Percentiles rank a stretch among this genome's conserved stretches.
Evolutionary conservation across 2,888 invertebrate genomes (phyloP).

Genomic region (Chalcis sispes): DNA sequence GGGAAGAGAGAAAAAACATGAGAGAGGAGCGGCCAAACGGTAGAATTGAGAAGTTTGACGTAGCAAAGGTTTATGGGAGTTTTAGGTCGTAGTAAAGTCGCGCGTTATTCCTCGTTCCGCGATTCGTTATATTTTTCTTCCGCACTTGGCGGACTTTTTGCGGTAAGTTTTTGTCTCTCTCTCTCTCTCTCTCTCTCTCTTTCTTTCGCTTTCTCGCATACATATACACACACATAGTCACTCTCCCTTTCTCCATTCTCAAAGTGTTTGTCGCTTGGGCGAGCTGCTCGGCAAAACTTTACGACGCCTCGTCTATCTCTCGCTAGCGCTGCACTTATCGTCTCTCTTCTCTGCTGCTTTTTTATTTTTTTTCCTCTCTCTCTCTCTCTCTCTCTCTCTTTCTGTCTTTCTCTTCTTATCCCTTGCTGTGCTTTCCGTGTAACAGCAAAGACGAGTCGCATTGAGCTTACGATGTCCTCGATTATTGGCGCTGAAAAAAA

Average conservation of each 20-base stretch:
- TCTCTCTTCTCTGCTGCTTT: background rate
- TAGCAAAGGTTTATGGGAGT: slow-evolving; percentile 71
- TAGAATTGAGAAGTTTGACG: slow-evolving; percentile 75
- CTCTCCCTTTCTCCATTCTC: slow-evolving; percentile 58
- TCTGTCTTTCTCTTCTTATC: background rate
- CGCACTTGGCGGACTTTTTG: slow-evolving; percentile 59
- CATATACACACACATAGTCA: too few species aligned
- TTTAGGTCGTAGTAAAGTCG: slow-evolving; percentile 73
- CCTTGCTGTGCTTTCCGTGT: background rate
- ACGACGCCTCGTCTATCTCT: slow-evolving; percentile 44
- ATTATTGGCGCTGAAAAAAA: slow-evolving; percentile 56
- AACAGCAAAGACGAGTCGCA: slow-evolving; percentile 23
- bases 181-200: slow-evolving; percentile 16
- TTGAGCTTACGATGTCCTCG: slow-evolving; percentile 49
- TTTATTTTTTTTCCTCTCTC: too few species aligned
- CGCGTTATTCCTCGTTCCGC: slow-evolving; percentile 70
- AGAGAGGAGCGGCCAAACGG: slow-evolving; percentile 38
- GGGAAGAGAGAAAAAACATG: slow-evolving; percentile 20
- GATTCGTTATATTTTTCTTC: slow-evolving; percentile 72
- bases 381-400: background rate
- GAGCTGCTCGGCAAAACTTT: slow-evolving; percentile 53
- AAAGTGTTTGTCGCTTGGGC: slow-evolving; percentile 66
- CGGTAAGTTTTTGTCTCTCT: slow-evolving; percentile 63
- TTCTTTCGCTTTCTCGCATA: background rate
- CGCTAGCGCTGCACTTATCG: slow-evolving; percentile 44